Base-by-base conservation (phyloP, 1,140 invertebrate species). In the Achroia grisella region DNA sequence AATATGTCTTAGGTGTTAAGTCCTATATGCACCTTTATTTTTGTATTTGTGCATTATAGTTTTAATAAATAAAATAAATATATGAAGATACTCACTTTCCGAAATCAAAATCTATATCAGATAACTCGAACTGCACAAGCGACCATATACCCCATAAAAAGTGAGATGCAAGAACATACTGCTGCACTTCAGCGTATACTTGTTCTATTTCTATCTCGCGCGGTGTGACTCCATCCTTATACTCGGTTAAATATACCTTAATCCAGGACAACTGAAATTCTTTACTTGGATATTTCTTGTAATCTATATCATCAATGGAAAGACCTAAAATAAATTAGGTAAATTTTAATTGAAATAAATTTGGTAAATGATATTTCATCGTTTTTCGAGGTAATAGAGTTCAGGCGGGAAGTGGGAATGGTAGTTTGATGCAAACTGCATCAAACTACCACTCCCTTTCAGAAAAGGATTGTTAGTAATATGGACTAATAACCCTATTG, bases 111-210 rank as follows among this genome's bases (percentile, higher is more conserved):
- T 98, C 92, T 66, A 99, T 97, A 36, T 86, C 89, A 0, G 97
- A 99, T 87, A 95, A 89, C 75, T 95, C 90, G 8, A 93, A 93
- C 84, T 99, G 97, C 35, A 98, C 92, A 1, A 99, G 86, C 4
- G 93, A 91, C 98, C 98, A 99, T 34, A 96, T 83, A 5, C 92
- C 93, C 98, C 98, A 99, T 55, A 97, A 91, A 48, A 98, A 91
- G 84, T 98, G 95, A 2, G 95, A 88, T 0, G 92, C 89, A 42
- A 97, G 77, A 10, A 92, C 88, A 81, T 96, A 93, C 78, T 93
- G 90, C 68, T 94, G 93, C 4, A 96, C 93, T 84, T 94, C 90
- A 11, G 89, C 83, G 68, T 93, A 95, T 1, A 97, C 79, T 44
- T 70, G 79, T 35, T 92, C 88, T n/a, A 97, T 85, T 31, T 93